These are phyloP conservation scores for Philopedon plagiatum DNA, from an alignment of 2,888 invertebrate species.

Conservation along the genomic window DNA sequence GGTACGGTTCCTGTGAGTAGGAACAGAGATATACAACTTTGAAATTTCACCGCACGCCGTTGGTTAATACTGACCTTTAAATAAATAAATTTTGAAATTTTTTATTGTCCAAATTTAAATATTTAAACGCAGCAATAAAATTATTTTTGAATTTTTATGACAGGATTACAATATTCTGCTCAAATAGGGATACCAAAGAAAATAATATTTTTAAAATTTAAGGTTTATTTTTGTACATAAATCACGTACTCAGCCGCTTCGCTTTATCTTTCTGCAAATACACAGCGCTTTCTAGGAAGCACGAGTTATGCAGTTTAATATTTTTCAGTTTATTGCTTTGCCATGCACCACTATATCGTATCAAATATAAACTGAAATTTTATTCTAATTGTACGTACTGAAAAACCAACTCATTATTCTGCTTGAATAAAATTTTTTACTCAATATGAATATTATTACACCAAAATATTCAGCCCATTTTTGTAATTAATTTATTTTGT, in stretches of 20 bases:
- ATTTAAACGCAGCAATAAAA: not conserved
- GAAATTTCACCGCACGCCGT: too few relatives aligned
- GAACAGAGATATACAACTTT: too few relatives aligned
- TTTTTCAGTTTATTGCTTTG: conserved; percentile 6
- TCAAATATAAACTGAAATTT: not conserved
- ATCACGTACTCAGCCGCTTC: conserved; percentile 8
- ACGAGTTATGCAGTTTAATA: conserved; percentile 12
- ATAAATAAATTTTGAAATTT: not conserved
- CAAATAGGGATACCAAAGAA: not conserved
- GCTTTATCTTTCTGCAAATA: conserved; percentile 21
- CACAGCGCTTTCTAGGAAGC: conserved; percentile 5
- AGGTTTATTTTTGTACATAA: conserved; percentile 6
- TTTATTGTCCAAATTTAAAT: not conserved
- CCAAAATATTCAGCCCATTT: too few relatives aligned
- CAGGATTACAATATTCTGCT: not conserved
- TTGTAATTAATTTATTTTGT: too few relatives aligned
- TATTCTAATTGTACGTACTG: not conserved
- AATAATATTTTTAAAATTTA: conserved; percentile 7
- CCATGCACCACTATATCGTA: not conserved
- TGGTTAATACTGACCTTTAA: too few relatives aligned
- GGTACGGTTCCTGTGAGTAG: too few relatives aligned
- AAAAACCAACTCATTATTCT: too few relatives aligned
- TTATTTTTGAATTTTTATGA: not conserved
- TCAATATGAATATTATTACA: too few relatives aligned
- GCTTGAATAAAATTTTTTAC: too few relatives aligned